Evolutionary conservation across 2,797 vertebrate genomes (phyloP), one percentile per base, ranked within the genome.

Genomic region (Cynodonichthys magdalenae): DNA sequence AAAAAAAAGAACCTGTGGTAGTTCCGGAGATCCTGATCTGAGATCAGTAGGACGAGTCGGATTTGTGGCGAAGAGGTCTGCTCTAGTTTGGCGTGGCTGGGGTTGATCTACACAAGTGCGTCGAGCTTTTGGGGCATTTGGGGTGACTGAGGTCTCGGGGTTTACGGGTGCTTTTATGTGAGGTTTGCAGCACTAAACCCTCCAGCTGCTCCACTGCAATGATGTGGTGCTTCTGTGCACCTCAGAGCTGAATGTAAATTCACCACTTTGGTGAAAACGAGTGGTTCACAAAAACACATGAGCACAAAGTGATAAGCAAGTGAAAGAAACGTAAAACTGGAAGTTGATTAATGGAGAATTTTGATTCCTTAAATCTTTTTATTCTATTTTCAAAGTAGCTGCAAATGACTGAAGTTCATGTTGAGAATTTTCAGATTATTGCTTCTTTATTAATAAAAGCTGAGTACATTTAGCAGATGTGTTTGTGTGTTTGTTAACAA

Each of bases 61-160:
- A 75, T 85, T 90, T 89, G 87, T 83, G 86, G 87, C 85, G 86
- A 87, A 72, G 58, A 73, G 75, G 75, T 83, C 71, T 81, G 81
- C 80, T 90, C 86, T 89, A 86, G 87, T 92, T 88, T 87, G 90
- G 90, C 91, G 82, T 79, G 80, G 75, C 80, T 76, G 56, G 74
- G 75, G 47, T 67, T 75, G 68, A 66, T 58, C 52, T 64, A 47
- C 63, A 51, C 44, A 63, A 75, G 74, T 62, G 63, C 53, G 57
- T 34, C 42, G 72, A 63, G 59, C 6, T 1, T 63, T 44, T 88
- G 81, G 86, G 72, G 80, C 85, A 83, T 89, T 89, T 86, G 89
- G 91, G 88, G 88, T 87, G 78, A 87, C 78, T 90, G 89, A 91
- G 90, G 90, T 90, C 87, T 89, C 52, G 73, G 85, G 85, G 86